Evolutionary conservation across 2,113 vertebrate species (phyloP), one percentile per base, ranked within the genome.

Genomic region (Gallinago media): DNA sequence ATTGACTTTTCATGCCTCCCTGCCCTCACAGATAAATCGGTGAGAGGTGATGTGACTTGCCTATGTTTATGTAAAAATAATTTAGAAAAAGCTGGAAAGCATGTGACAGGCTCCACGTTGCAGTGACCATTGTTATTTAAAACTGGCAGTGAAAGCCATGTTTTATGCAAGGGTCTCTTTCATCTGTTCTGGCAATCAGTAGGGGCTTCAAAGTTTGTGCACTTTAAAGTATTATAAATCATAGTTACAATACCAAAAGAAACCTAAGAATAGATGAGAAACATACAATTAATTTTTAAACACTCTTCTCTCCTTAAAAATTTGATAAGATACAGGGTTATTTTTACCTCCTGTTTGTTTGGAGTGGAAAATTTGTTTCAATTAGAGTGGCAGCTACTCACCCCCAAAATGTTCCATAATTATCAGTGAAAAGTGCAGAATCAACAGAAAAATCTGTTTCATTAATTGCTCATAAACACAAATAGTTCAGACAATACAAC

Each of bases 261-360:
- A 66, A 34, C 13, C 25, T 79, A 50, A 46, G 38, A 89, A 88
- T 47, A 76, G 36, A 93, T 70, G 54, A 42, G 77, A 97, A 85
- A 75, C 26, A 91, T 31, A 58, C 40, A 85, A 95, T 92, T 29
- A 74, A 87, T 92, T 92, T 96, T 96, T 95, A 92, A 97, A 89
- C 31, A 56, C 12, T 22, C 10, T 88, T 86, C 44, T 84, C 16
- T 26, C 47, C 65, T 91, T 92, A 94, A 95, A 89, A 96, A 8
- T 46, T 89, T 89, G 23, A 66, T 76, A 89, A 83, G 61, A 82
- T 79, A 46, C 18, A 52, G 21, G 29, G 15, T 88, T 95, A 76
- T 88, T 95, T 96, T 94, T 76, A 49, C 58, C n/a, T 95, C 62
- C 12, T 75, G 40, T 82, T 96, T 95, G 52, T 93, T 92, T 76